phyloP scores from a whole-genome alignment of 2,888 invertebrate species.

The Chromoteleia sp. region DNA sequence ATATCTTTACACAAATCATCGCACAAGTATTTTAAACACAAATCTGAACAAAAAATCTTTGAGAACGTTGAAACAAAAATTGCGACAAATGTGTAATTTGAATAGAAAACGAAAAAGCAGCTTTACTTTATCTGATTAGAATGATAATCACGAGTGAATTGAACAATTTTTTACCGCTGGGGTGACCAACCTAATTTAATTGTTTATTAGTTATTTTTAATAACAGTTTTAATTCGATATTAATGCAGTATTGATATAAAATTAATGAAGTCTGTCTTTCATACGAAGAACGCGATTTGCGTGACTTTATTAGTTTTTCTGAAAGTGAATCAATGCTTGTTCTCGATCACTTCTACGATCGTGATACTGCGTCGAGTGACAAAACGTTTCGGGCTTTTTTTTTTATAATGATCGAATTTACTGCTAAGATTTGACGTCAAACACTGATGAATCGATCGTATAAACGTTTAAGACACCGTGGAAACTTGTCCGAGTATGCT shows the following conservation, averaged over 20 bases:
- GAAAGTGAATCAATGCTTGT: not conserved
- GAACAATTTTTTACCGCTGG: too few relatives aligned
- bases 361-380: too few relatives aligned
- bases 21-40: too few relatives aligned
- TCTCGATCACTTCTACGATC: too few relatives aligned
- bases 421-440: not conserved
- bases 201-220: slow-evolving; percentile 3
- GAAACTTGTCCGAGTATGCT: not conserved
- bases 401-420: not conserved
- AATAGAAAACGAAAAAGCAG: too few relatives aligned
- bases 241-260: slow-evolving; percentile 9
- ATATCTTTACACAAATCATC: too few relatives aligned
- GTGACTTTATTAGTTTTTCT: not conserved
- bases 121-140: too few relatives aligned
- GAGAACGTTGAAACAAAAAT: too few relatives aligned
- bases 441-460: slow-evolving; percentile 5
- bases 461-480: not conserved
- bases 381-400: not conserved
- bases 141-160: too few relatives aligned
- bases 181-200: too few relatives aligned
- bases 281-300: not conserved
- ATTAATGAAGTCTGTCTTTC: slow-evolving; percentile 7
- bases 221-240: slow-evolving; percentile 13
- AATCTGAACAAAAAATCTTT: too few relatives aligned
- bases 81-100: too few relatives aligned